Base-by-base conservation (phyloP, 2,797 vertebrate genomes). In the Centropyge bicolor region DNA sequence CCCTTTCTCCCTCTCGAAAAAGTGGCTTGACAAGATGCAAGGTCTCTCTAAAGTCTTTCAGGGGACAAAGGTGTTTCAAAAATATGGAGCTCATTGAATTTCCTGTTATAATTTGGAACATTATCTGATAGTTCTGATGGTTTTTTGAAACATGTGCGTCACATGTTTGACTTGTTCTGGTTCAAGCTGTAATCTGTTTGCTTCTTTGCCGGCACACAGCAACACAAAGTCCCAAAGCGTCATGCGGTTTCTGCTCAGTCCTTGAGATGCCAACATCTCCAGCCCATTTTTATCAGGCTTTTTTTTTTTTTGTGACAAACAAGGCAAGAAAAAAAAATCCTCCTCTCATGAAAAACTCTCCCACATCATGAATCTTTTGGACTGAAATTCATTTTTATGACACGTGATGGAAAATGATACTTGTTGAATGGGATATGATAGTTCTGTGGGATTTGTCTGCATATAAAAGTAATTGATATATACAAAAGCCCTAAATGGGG, bases 401-500 rank as follows among this genome's bases (percentile, higher is more conserved):
- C 3, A 62, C 7, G 9, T 31, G n/a, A 38, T 22, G 66, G 3
- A 72, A 66, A 79, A 46, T 19, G 12, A 43, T 22, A 82, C 83
- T 81, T 74, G 77, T 80, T 77, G 82, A 89, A 87, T 61, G 64
- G 54, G 19, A 7, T 66, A 45, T 74, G 54, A 51, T n/a, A 78
- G 70, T 51, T 63, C 69, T 66, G 67, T 70, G 63, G 56, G 56
- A 85, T 89, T 80, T 81, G 48, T 55, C 81, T 67, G 82, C 78
- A 76, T 77, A 84, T 87, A 78, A 88, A 88, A 79, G 85, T 89
- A 89, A 90, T 70, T 89, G 86, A 86, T 87, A 82, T 54, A 84
- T 70, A 89, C 70, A 90, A 86, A 89, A 82, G 74, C 35, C 35
- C 63, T 76, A 86, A 92, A 91, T 88, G 90, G 79, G 63, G 75